Base-by-base conservation (phyloP, 2,113 vertebrate species). In the Ceyx cyanopectus region DNA sequence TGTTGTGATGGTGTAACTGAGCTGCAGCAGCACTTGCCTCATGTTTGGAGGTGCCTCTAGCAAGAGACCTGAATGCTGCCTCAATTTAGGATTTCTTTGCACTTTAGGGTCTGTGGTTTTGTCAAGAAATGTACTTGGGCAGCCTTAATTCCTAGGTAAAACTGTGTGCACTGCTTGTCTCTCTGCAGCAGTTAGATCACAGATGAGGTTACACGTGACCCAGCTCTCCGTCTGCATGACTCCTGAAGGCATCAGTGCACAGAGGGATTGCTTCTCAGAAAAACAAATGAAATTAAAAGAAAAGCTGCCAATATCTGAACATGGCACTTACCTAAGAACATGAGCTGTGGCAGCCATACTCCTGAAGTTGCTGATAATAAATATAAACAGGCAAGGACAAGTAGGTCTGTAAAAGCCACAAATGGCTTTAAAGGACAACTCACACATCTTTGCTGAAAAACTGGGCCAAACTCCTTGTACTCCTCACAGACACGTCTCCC, bases 401-500 rank as follows among this genome's bases (percentile, higher is more conserved):
- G 34, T 15, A 45, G 2, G 7, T 9, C 23, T 45, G 10, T 7
- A 34, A 83, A 24, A 72, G 23, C 23, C 45, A 73, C 48, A 68
- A 76, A 50, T 1, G 21, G 7, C n/a, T 41, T 68, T 57, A 57
- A 68, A 67, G 4, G 19, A 68, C 34, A 53, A 32, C 5, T 7
- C 54, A 45, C 1, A 7, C 7, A 21, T 7, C 68, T 50, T 26
- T 32, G 51, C 30, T 51, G 32, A 66, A 78, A 84, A 65, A 53
- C 54, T 40, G 22, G 8, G 43, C 17, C 40, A 81, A 26, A 45
- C 3, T 75, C 62, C 48, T n/a, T 29, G 24, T 40, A n/a, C 20
- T 60, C 34, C 48, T 29, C 14, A 1, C 14, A 1, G 3, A 34
- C 12, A 2, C 7, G 54, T 37, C 7, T 40, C n/a, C 5, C 16